A percentile compares a stretch with the other conserved stretches of the same genome.
Conservation (phyloP, 2,888 invertebrate species). For the Stramonita haemastoma region DNA sequence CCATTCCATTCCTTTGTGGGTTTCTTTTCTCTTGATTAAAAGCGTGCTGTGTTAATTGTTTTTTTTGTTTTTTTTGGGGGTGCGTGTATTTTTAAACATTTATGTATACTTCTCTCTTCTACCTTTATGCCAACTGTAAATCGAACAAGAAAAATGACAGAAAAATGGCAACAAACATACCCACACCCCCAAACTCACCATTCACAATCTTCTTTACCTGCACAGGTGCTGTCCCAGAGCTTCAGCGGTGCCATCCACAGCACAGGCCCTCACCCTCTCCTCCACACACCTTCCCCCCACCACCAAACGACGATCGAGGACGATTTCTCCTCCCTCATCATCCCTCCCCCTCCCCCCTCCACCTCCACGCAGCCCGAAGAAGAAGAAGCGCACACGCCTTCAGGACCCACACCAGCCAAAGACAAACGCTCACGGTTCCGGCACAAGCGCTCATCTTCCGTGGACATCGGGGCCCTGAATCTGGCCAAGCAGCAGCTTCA, state of each 20-base stretch:
- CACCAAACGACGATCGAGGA: too few species aligned
- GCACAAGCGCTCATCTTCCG: conserved; percentile 60
- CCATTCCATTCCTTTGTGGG: too few species aligned
- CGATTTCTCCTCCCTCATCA: conserved; percentile 66
- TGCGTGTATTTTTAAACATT: too few species aligned
- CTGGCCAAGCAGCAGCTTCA: conserved; percentile 48
- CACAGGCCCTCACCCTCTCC: background rate
- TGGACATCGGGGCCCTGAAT: conserved; percentile 53
- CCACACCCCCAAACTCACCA: too few species aligned
- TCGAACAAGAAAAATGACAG: too few species aligned
- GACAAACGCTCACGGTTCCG: conserved; percentile 50
- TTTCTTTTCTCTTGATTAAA: too few species aligned
- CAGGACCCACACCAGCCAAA: conserved; percentile 48
- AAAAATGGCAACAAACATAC: too few species aligned
- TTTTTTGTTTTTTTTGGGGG: too few species aligned
- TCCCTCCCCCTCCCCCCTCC: conserved; percentile 68
- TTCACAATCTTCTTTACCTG: background rate
- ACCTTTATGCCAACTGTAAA: too few species aligned
- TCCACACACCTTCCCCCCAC: conserved; percentile 18
- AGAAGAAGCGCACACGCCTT: conserved; percentile 64
- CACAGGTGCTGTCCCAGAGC: conserved; percentile 21
- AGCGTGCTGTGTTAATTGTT: too few species aligned
- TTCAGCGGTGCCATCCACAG: conserved; percentile 31
- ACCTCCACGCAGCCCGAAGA: conserved; percentile 52
- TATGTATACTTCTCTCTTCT: too few species aligned